Evolutionary conservation across 2,888 invertebrate species (phyloP), one percentile per base, ranked within the genome.

Genomic region (Hylaea fasciaria): DNA sequence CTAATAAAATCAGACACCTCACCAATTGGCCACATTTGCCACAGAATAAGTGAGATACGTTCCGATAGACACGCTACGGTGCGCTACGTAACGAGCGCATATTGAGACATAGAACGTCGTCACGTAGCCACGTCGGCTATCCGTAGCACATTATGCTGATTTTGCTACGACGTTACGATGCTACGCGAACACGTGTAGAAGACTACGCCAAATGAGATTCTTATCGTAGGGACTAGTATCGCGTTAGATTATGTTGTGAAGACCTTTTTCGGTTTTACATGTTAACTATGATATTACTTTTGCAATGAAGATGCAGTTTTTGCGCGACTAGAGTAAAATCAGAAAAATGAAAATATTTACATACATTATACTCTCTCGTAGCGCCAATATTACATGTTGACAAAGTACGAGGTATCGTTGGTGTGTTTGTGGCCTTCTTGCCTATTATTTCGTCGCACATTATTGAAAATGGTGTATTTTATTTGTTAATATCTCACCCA

Each of bases 61-160:
- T 40, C 17, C 57, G 46, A 65, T 64, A 65, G 61, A 60, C 47
- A 40, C 51, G 61, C 45, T 47, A 55, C 51, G 37, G 45, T 59
- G 64, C 62, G 64, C 62, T 54, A 56, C 57, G 68, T 75, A 80
- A 80, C 77, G 77, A 80, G 79, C 68, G 66, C 76, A 78, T 77
- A 82, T 82, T 81, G 82, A 82, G 80, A 82, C 68, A 57, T 70
- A 63, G 78, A 74, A 62, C 77, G 75, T 76, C 71, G 77, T 82
- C 87, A 86, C 86, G 86, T 86, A 79, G 69, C 69, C 71, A 74
- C 79, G 76, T 76, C 78, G 76, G 74, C 82, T 82, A 82, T 80
- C 77, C 75, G 74, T 71, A 66, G 71, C 74, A 72, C 79, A 83
- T 86, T 87, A 86, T 85, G 84, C 82, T 85, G 85, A 87, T 85